Percentiles rank a stretch among this genome's conserved stretches.
phyloP scores from a whole-genome alignment of 2,888 invertebrate genomes.

The Pantelozetes paolii region DNA sequence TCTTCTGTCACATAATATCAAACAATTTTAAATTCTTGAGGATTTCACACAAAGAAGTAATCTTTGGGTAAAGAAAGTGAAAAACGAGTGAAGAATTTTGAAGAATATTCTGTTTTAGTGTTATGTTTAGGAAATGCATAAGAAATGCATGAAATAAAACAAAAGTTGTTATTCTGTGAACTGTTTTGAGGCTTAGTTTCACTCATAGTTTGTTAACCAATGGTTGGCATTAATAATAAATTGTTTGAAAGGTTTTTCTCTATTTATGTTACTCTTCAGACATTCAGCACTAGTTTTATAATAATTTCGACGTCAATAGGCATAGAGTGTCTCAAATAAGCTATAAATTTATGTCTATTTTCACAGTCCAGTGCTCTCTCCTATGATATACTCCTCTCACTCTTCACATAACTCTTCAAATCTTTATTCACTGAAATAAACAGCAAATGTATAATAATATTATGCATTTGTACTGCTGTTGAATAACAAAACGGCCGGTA shows the following conservation, averaged over 20 bases:
- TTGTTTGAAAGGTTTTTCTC: not conserved
- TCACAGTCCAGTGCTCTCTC: constrained; percentile 21
- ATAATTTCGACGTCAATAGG: constrained; percentile 1
- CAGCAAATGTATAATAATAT: constrained; percentile 9
- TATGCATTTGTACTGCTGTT: constrained; percentile 3
- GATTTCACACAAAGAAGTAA: no score
- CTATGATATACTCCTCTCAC: not conserved
- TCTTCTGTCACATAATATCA: not conserved
- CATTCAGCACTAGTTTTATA: no score
- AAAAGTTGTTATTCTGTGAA: no score
- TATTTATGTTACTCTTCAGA: constrained; percentile 7
- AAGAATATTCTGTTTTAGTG: not conserved
- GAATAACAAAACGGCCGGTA: constrained; percentile 13
- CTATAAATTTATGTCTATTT: not conserved
- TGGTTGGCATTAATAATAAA: not conserved
- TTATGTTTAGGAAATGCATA: not conserved
- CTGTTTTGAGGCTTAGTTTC: not conserved
- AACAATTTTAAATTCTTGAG: not conserved
- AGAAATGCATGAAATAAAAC: not conserved
- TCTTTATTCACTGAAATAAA: constrained; percentile 5
- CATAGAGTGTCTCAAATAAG: not conserved
- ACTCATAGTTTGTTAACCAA: not conserved
- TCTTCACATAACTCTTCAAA: not conserved
- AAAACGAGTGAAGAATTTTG: not conserved
- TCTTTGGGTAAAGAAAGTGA: not conserved